Base-by-base conservation (phyloP, 1,140 invertebrate genomes). In the Achatina immaculata region DNA sequence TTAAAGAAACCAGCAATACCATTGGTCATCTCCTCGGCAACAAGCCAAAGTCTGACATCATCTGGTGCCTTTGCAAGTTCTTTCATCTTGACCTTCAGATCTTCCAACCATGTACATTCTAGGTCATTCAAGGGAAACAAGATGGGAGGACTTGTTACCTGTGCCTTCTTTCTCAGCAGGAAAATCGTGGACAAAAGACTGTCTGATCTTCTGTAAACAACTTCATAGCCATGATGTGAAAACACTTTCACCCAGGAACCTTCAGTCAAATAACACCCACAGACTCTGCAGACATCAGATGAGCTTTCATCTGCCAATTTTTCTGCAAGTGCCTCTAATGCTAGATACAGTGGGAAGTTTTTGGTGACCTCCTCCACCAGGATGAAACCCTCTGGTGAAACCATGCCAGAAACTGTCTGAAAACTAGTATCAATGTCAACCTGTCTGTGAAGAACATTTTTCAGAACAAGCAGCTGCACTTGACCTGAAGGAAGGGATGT, bases 1-100 rank as follows among this genome's bases (percentile, higher is more conserved):
- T 96, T 97, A 76, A 95, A 94, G 83, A 99, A 91, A 66, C 98
- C 98, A 69, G 98, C 91, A 38, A 97, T 93, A 76, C 98, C 97
- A 89, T 92, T 95, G 31, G 89, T 51, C 9, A 77, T 81, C 2
- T 76, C 34, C 3, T 83, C 76, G 16, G 88, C 84, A 11, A 85
- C 55, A 28, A 92, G 76, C 92, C 92, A 92, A 7, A 92, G 74
- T 34, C 76, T 66, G n/a, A 62, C 76, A 55, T 82, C 86, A 65
- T 81, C 55, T 68, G 73, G 51, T n/a, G 88, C 82, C 38, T 88
- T 82, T 38, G 88, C 89, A 82, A 83, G 94, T 94, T 79, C 93
- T 90, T 38, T 90, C 90, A 84, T 93, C 92, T 72, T 93, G 0
- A 93, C 92, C 89, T 97, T 97, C 0, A 98, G 89, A 0, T 93